Evolutionary conservation across 2,797 vertebrate genomes (phyloP), one percentile per base, ranked within the genome.

Genomic region (Acipenser transmontanus): DNA sequence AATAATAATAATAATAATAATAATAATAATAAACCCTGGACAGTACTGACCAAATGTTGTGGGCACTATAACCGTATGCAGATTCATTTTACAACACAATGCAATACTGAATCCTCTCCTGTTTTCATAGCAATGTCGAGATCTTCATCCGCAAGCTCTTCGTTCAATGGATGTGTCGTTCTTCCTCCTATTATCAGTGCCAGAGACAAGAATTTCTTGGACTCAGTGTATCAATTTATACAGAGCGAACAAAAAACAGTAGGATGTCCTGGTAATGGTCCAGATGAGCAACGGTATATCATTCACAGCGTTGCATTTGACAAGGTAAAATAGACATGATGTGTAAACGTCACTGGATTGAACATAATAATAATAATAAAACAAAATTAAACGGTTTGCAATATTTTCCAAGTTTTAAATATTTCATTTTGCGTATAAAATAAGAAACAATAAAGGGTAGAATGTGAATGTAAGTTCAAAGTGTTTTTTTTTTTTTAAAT

Each of bases 231-330:
- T 20, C 72, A 77, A 61, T 87, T 83, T 7, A 81, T 90, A 59
- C 62, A 78, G 8, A 70, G 67, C 3, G 88, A 90, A 83, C 84
- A 72, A 4, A 74, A 75, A 69, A 71, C 66, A 63, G 75, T 84
- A 12, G 71, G 48, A 59, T 80, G 82, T 73, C 76, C 79, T 0
- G 76, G 66, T 0, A 72, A 76, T 59, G 83, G 78, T 2, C 74
- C 80, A 2, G 72, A 82, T 69, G 84, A 88, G 7, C 80, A 84
- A 8, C 78, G 82, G 64, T 84, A 76, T 49, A 7, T 74, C 13
- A 76, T 85, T 63, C 82, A 87, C 76, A 77, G 70, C 66, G 79
- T 79, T 0, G 85, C 68, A 0, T 94, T 92, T 71, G 76, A 76
- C 61, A 85, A 91, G 87, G 88, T 84, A 82, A 67, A 0, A 0